phyloP scores from a whole-genome alignment of 2,888 invertebrate species.

The Meghimatium bilineatum region DNA sequence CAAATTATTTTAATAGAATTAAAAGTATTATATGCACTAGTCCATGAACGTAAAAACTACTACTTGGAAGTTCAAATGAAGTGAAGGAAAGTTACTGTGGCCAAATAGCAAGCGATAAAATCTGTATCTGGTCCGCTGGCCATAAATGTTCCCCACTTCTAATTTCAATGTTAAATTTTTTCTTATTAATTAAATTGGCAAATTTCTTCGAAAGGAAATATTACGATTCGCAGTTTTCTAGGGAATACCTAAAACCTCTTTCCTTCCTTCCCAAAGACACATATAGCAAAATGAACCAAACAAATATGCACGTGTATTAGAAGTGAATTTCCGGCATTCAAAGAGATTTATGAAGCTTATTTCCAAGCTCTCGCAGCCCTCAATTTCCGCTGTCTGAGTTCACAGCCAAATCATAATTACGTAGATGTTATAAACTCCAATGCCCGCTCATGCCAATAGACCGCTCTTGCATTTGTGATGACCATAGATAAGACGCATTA shows the following conservation, averaged over 20 bases:
- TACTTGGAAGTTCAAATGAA: too few relatives aligned
- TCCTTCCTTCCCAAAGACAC: not conserved
- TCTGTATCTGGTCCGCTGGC: too few relatives aligned
- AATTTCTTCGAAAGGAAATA: not conserved
- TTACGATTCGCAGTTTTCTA: not conserved
- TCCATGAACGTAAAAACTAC: too few relatives aligned
- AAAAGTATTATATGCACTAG: too few relatives aligned
- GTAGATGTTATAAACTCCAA: not conserved
- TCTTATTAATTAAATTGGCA: not conserved
- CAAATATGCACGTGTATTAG: not conserved
- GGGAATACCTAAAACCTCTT: not conserved
- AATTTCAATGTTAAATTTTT: not conserved
- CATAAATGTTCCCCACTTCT: too few relatives aligned
- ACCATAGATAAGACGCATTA: not conserved
- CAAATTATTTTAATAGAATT: too few relatives aligned
- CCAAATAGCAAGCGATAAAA: too few relatives aligned
- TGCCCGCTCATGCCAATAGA: not conserved
- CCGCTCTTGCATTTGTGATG: not conserved
- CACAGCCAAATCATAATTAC: conserved; percentile 8
- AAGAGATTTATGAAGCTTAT: conserved; percentile 14
- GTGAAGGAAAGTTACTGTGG: too few relatives aligned
- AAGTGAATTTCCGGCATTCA: not conserved
- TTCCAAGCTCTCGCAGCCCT: not conserved
- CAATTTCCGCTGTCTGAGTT: conserved; percentile 5
- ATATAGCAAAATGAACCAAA: not conserved